phyloP scores from a whole-genome alignment of 1,140 invertebrate genomes.

The Ctenoplectra terminalis region DNA sequence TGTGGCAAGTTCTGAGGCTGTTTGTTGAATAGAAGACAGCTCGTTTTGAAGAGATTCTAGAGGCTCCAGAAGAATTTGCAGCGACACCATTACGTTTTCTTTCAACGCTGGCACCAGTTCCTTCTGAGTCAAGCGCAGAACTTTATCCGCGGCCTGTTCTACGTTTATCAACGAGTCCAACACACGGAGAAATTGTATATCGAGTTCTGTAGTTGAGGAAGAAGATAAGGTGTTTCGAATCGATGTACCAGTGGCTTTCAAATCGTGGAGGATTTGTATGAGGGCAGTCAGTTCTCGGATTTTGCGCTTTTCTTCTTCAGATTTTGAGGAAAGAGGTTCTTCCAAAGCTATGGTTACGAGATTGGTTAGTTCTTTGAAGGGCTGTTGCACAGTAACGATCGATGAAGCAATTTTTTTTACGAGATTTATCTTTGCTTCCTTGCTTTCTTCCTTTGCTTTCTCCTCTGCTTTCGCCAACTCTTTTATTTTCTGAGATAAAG shows the following conservation, averaged over 20 bases:
- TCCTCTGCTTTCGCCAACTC: neutral
- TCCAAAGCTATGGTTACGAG: slow-evolving; percentile 44
- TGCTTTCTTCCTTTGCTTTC: neutral
- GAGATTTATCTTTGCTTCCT: neutral
- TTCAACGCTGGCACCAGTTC: slow-evolving; percentile 53
- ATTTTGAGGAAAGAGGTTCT: slow-evolving; percentile 33
- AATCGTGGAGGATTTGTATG: slow-evolving; percentile 57
- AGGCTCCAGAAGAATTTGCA: slow-evolving; percentile 43
- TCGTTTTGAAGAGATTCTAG: slow-evolving; percentile 21
- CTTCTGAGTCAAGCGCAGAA: slow-evolving; percentile 40
- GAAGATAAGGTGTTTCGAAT: slow-evolving; percentile 7
- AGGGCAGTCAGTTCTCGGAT: slow-evolving; percentile 52
- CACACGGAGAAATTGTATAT: slow-evolving; percentile 16
- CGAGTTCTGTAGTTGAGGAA: slow-evolving; percentile 4
- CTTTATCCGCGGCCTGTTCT: slow-evolving; percentile 19
- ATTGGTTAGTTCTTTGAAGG: slow-evolving; percentile 42
- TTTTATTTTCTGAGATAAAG: neutral
- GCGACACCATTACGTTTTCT: slow-evolving; percentile 46
- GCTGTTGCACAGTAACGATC: slow-evolving; percentile 39
- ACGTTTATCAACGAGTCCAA: slow-evolving; percentile 9
- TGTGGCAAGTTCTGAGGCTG: neutral
- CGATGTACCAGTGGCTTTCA: slow-evolving; percentile 44
- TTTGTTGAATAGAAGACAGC: neutral
- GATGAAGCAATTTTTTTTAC: slow-evolving; percentile 18
- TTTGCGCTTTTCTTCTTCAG: slow-evolving; percentile 61